Percentiles rank a stretch among this genome's conserved stretches.
Evolutionary conservation across 2,113 vertebrate genomes (phyloP).

Genomic region (Oceanodroma tethys): DNA sequence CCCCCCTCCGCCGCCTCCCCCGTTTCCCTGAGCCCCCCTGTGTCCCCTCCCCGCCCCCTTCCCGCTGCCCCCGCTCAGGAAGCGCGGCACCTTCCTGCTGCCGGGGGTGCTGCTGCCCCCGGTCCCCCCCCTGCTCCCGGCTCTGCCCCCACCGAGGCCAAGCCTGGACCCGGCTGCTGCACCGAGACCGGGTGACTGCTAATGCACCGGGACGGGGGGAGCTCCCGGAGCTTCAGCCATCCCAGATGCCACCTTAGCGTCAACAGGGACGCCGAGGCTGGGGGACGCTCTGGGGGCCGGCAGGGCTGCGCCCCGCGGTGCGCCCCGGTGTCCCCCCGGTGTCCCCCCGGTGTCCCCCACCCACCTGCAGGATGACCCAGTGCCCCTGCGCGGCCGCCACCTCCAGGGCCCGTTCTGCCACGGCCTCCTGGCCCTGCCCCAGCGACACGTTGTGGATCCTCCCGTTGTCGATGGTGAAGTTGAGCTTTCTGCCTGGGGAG

Average conservation of each 20-base stretch:
- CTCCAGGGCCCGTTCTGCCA: slow-evolving; percentile 70
- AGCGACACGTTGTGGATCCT: slow-evolving; percentile 77
- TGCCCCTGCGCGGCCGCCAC: slow-evolving; percentile 66
- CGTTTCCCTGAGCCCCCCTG: neutral
- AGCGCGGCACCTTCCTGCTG: neutral
- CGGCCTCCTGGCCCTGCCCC: slow-evolving; percentile 76
- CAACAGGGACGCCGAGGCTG: neutral
- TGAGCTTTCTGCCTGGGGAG: slow-evolving; percentile 65
- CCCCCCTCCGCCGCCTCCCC: neutral
- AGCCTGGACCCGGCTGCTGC: neutral
- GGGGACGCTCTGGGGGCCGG: neutral
- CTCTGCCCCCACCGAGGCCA: neutral
- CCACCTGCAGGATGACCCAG: slow-evolving; percentile 81
- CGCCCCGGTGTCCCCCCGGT: no score
- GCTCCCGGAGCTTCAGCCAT: neutral
- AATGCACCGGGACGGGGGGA: rapidly evolving
- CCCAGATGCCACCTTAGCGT: neutral
- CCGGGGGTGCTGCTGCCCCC: neutral
- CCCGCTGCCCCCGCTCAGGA: neutral
- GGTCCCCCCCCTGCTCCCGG: neutral
- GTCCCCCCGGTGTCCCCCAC: no score
- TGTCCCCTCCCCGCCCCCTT: neutral
- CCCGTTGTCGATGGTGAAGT: slow-evolving; percentile 76
- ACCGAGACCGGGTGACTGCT: no score
- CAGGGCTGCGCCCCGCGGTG: neutral